phyloP scores from a whole-genome alignment of 2,888 invertebrate species.

The Hartigia nigra region DNA sequence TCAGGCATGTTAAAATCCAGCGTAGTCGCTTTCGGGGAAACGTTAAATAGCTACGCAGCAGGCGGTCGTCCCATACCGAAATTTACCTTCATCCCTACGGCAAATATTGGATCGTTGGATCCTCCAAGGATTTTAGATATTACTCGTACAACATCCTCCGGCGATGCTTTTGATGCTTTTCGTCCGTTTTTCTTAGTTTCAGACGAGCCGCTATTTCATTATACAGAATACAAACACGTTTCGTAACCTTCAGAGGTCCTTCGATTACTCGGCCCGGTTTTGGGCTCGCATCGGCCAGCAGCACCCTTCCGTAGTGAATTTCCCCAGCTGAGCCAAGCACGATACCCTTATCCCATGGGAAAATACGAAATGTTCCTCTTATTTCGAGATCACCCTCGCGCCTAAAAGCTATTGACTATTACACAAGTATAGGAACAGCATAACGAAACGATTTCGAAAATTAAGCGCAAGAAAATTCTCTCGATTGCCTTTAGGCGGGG shows the following conservation, averaged over 20 bases:
- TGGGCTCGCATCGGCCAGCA: background rate
- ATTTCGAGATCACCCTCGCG: background rate
- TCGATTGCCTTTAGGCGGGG: background rate
- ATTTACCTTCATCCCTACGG: slow-evolving; percentile 53
- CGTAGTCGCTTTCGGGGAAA: no score
- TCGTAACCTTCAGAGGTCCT: background rate
- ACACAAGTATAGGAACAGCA: background rate
- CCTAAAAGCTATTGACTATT: background rate
- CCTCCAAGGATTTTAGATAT: slow-evolving; percentile 55
- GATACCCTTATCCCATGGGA: background rate
- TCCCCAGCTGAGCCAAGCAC: background rate
- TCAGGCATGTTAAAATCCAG: background rate
- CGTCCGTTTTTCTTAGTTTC: background rate
- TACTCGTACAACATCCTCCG: slow-evolving; percentile 51
- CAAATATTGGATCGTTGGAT: slow-evolving; percentile 60
- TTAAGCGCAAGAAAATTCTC: background rate
- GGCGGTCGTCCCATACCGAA: slow-evolving; percentile 19
- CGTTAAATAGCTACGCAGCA: background rate
- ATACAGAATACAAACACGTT: background rate
- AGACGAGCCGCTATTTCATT: slow-evolving; percentile 7
- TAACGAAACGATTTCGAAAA: background rate
- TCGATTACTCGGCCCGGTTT: background rate
- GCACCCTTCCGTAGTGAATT: background rate
- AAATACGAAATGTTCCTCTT: background rate
- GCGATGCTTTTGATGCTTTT: slow-evolving; percentile 47